Evolutionary conservation across 2,113 vertebrate species (phyloP), one percentile per base, ranked within the genome.

Genomic region (Salminus brasiliensis): DNA sequence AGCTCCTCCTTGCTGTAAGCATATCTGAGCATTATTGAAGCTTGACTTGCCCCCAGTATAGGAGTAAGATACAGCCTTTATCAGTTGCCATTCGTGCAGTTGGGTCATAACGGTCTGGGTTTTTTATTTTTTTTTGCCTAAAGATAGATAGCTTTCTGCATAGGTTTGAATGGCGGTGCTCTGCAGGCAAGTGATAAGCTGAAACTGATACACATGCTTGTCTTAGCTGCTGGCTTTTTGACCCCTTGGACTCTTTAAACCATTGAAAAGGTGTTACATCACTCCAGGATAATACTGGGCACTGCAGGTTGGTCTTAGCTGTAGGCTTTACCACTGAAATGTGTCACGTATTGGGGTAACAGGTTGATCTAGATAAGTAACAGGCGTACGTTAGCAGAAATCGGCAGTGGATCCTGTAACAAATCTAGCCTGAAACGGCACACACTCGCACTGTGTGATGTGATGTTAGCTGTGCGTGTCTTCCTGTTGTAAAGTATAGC

Each of bases 141-240:
- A 41, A 49, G 75, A 25, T 59, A 72, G 77, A 79, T 72, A 72
- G 63, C 15, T 36, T 43, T 60, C 32, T 21, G 4, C 12, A 11
- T 15, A 39, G 30, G 29, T 27, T n/a, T 47, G 30, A 52, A 25
- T 16, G 43, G 16, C 43, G 53, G n/a, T 47, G 41, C 45, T 32
- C 6, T 74, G 72, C 29, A 66, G 16, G 59, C 52, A 18, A 15
- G 36, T 45, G 65, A 60, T 78, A 78, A 69, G 74, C 15, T 68
- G 4, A 57, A 21, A 65, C 65, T 25, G 53, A 36, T 55, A 21
- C 43, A 27, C 55, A 9, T 45, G 60, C 41, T 36, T 49, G 55
- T 30, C 10, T 36, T 25, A 32, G 18, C 32, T 36, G 23, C 18
- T 36, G 29, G 39, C 39, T 23, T 43, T 53, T 41, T n/a, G n/a